Percentiles rank a stretch among this genome's conserved stretches.
Evolutionary conservation across 2,113 vertebrate genomes (phyloP).

Genomic region (Mesocricetus auratus): DNA sequence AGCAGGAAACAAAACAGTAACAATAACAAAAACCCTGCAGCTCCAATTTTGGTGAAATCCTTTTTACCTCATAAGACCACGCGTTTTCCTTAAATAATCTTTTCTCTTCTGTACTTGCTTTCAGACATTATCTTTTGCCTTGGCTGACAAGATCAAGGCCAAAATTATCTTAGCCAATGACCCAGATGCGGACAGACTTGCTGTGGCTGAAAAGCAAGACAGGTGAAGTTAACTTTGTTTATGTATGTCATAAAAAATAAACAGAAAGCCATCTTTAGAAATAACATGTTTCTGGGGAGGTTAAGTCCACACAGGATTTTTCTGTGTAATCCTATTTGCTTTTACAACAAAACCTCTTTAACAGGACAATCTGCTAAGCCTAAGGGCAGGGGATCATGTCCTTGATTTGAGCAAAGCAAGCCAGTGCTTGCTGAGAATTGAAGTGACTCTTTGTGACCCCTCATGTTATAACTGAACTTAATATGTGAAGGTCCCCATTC

Average conservation of each 20-base stretch:
- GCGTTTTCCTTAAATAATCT: conserved; percentile 11
- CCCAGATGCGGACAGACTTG: conserved; percentile 97
- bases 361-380: background rate
- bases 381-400: background rate
- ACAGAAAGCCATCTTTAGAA: background rate
- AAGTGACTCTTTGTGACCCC: background rate
- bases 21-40: background rate
- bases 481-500: background rate
- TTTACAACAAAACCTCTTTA: background rate
- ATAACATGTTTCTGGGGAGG: background rate
- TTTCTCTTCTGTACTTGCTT: conserved; percentile 75
- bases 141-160: conserved; percentile 94
- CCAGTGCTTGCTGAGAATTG: background rate
- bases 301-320: background rate
- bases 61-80: background rate
- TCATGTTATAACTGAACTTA: background rate
- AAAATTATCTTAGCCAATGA: conserved; percentile 95
- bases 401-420: background rate
- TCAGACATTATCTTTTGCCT: conserved; percentile 95
- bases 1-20: background rate
- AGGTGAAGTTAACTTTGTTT: conserved; percentile 85
- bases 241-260: background rate
- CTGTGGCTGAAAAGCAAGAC: conserved; percentile 95
- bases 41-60: background rate
- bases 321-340: background rate